Evolutionary conservation across 2,888 invertebrate genomes (phyloP).

Genomic region (Halictus quadricinctus): DNA sequence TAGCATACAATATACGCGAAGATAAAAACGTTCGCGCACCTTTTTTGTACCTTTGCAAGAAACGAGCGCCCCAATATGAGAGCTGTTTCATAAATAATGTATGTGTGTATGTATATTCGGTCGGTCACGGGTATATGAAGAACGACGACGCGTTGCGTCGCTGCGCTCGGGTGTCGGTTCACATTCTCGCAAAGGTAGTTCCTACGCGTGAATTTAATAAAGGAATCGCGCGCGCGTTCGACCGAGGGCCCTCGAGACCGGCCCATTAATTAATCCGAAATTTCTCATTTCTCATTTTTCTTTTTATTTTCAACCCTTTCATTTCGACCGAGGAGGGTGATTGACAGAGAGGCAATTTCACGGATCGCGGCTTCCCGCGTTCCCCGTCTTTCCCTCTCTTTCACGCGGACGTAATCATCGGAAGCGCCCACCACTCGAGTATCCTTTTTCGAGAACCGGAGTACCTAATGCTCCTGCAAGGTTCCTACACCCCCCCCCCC

Average conservation of each 20-base stretch:
- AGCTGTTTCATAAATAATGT: conserved; percentile 58
- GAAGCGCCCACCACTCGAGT: conserved; percentile 55
- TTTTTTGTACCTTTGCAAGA: not conserved
- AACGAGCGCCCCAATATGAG: conserved; percentile 7
- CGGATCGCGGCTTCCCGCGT: conserved; percentile 46
- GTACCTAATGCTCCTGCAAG: conserved; percentile 39
- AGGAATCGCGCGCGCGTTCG: conserved; percentile 32
- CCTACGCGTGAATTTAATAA: conserved; percentile 34
- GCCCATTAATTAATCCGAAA: conserved; percentile 43
- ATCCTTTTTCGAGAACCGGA: conserved; percentile 46
- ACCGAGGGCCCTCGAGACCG: not conserved
- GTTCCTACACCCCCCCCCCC: not conserved
- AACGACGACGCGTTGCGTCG: conserved; percentile 6
- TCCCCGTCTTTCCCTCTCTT: conserved; percentile 28
- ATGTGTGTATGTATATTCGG: conserved; percentile 27
- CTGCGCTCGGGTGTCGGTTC: not conserved
- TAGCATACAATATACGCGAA: not conserved
- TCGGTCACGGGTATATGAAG: conserved; percentile 39
- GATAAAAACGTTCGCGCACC: conserved; percentile 6
- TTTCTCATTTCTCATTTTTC: conserved; percentile 23
- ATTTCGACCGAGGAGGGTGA: conserved; percentile 48
- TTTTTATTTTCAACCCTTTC: conserved; percentile 14
- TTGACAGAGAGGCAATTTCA: conserved; percentile 70
- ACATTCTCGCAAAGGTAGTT: not conserved
- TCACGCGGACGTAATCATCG: conserved; percentile 64